Conservation (phyloP, 1,140 invertebrate genomes). For the Ips nitidus region DNA sequence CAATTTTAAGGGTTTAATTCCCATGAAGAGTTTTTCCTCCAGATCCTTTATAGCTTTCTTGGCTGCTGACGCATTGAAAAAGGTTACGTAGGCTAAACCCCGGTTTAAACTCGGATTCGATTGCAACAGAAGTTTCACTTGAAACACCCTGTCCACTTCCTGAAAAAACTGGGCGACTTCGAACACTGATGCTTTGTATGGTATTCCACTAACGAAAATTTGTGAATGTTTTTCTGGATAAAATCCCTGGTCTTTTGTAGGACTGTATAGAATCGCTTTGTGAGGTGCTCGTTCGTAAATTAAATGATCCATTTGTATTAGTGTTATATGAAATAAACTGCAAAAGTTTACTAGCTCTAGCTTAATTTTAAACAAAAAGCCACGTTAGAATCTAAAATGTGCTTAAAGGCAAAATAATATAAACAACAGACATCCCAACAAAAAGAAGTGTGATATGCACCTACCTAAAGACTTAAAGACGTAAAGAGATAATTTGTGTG, state of each 20-base stretch:
- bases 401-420: too few relatives aligned
- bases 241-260: neutral
- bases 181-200: constrained; percentile 10
- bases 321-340: too few relatives aligned
- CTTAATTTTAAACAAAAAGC: too few relatives aligned
- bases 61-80: constrained; percentile 17
- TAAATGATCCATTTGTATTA: too few relatives aligned
- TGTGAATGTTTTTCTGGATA: constrained; percentile 17
- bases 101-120: constrained; percentile 14
- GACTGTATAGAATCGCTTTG: constrained; percentile 1
- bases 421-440: too few relatives aligned
- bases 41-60: constrained; percentile 13
- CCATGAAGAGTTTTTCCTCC: constrained; percentile 13
- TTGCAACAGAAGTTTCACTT: constrained; percentile 33
- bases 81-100: constrained; percentile 37
- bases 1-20: neutral
- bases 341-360: too few relatives aligned
- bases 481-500: too few relatives aligned
- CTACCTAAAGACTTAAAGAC: too few relatives aligned
- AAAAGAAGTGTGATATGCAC: too few relatives aligned
- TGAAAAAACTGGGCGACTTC: constrained; percentile 37
- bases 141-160: constrained; percentile 26
- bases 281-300: neutral
- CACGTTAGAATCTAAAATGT: too few relatives aligned
- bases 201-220: constrained; percentile 33